Evolutionary conservation across 2,888 invertebrate genomes (phyloP).

Genomic region (Pachycephus smyrnensis): DNA sequence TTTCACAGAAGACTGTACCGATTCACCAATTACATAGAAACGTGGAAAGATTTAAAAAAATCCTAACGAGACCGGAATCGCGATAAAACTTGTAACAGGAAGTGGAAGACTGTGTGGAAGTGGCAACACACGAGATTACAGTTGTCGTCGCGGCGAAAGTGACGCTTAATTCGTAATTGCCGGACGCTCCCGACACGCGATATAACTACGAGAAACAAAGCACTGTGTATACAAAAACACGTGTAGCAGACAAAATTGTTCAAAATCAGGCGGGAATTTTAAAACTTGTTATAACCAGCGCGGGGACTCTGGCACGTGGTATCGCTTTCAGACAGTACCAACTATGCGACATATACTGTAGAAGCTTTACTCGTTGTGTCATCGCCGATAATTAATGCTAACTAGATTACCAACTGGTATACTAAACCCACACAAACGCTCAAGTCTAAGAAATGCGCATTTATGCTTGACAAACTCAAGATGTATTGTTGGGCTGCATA

Average conservation of each 20-base stretch:
- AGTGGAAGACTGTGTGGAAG: slow-evolving; percentile 25
- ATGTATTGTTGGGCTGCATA: neutral
- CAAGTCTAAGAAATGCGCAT: neutral
- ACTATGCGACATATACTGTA: neutral
- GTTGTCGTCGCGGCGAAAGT: neutral
- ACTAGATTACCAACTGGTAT: slow-evolving; percentile 24
- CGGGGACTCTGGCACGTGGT: slow-evolving; percentile 19
- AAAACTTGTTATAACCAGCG: neutral
- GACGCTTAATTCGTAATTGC: neutral
- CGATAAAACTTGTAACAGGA: slow-evolving; percentile 35
- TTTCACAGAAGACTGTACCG: slow-evolving; percentile 2
- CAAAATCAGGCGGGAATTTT: neutral
- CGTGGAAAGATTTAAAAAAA: neutral
- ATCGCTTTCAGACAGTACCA: slow-evolving; percentile 29
- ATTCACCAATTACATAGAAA: slow-evolving; percentile 5
- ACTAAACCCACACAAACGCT: neutral
- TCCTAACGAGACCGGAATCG: slow-evolving; percentile 24
- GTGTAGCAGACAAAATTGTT: neutral
- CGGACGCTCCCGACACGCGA: neutral
- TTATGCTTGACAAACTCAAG: neutral
- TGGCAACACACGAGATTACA: slow-evolving; percentile 22
- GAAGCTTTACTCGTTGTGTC: slow-evolving; percentile 30
- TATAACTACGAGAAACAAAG: neutral
- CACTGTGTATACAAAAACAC: neutral
- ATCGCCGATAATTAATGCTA: slow-evolving; percentile 38